Conservation (phyloP, 2,797 vertebrate species). For the Enteromius anoplus region DNA sequence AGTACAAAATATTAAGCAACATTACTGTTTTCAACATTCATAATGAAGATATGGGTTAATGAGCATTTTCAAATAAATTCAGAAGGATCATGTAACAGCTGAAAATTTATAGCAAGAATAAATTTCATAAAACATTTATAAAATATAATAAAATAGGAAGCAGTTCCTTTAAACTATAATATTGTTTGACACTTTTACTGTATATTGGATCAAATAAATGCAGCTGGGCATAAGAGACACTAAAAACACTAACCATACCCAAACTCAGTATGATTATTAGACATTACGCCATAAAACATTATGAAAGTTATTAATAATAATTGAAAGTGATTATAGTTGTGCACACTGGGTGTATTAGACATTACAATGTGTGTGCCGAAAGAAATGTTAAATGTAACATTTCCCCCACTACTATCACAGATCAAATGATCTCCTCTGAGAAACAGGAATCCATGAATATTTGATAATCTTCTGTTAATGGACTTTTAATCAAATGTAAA, state of each 20-base stretch:
- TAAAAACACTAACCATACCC: not conserved
- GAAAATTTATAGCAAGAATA: not conserved
- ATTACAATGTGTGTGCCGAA: not conserved
- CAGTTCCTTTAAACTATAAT: not conserved
- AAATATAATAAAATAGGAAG: not conserved
- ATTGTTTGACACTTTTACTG: not conserved
- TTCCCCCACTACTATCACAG: constrained; percentile 14
- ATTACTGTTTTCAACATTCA: not conserved
- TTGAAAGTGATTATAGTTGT: not conserved
- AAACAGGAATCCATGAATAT: constrained; percentile 62
- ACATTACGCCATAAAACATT: not conserved
- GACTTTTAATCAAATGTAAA: constrained; percentile 67
- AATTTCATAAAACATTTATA: not conserved
- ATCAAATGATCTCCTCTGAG: constrained; percentile 39
- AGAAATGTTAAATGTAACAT: not conserved
- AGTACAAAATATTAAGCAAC: not conserved
- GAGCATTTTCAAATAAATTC: not conserved
- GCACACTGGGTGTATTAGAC: not conserved
- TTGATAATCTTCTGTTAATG: constrained; percentile 64
- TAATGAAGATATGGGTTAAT: not conserved
- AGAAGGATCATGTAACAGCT: not conserved
- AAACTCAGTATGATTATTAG: not conserved
- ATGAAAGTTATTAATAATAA: not conserved
- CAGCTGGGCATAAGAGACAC: not conserved
- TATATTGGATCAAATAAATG: not conserved